Evolutionary conservation across 2,113 vertebrate species (phyloP), one percentile per base, ranked within the genome.

Genomic region (Galemys pyrenaicus): DNA sequence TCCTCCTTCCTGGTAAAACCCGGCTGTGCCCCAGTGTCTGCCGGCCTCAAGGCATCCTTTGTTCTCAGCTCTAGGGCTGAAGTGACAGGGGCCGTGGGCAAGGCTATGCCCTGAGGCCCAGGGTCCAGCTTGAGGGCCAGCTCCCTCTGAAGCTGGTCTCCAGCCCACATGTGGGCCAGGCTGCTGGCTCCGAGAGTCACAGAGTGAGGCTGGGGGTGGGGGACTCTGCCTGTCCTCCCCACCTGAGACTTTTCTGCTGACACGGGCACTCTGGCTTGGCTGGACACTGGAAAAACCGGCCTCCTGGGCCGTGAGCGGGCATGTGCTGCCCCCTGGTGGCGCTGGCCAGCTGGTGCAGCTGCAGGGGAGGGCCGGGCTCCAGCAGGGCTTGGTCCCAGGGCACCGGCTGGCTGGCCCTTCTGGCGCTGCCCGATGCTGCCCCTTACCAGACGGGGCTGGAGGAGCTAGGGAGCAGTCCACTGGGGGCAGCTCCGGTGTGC

Each of bases 311-410:
- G 8, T 86, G 87, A 32, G 35, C 62, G 86, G 75, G 97, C 94
- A 28, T 96, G 89, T 97, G 97, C 98, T 97, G 98, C 98, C 98
- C 98, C 97, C 98, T 98, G 96, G 96, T 0, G 98, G 98, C 56
- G 80, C 51, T 81, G 5, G 64, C 35, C 49, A 26, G 46, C 46
- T 10, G 2, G 46, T 49, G 8, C 46, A 12, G 46, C 46, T 49
- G 7, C 46, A 49, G 8, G 46, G 46, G 46, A 49, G 46, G 46
- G 8, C 46, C n/a, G n/a, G n/a, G n/a, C n/a, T n/a, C 44, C 44
- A 6, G 44, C 44, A 44, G 44, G 44, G 5, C 44, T 44, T 44
- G 44, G 44, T 5, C 44, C 44, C 44, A 44, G 44, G 44, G 44
- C 44, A 44, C 44, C 44, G 44, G 5, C 9, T 44, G 44, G 44